Evolutionary conservation across 92 coral and sea anemone species (phyloP), one percentile per base, ranked within the genome.

Genomic region (Epizoanthus rinbou): DNA sequence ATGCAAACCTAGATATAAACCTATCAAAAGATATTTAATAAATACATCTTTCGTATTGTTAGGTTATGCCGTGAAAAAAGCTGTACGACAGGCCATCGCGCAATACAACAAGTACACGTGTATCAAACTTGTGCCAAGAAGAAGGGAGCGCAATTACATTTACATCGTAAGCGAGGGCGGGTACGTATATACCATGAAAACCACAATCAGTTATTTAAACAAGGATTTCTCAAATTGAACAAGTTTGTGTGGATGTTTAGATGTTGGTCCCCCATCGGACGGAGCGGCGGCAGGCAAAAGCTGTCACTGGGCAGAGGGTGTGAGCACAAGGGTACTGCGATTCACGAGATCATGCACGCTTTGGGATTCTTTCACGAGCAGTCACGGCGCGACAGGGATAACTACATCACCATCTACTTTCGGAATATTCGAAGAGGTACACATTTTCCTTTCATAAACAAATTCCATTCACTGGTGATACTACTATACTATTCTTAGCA

Each of bases 311-410:
- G 89, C 47, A 25, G 62, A 41, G 92, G 92, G 17, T 89, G 92
- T 66, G 89, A 89, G 52, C 57, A 76, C 70, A 81, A 68, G 39
- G 92, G 89, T 10, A 89, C 86, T 64, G 87, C 89, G 31, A 75
- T 85, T 50, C 92, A 89, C 75, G 92, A 89, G 62, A 33, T 89
- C 66, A 89, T 89, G 92, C 92, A 89, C 79, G 92, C 92, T 22
- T 22, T 86, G 39, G 92, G 92, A 14, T 89, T 89, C 65, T 89
- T 85, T 65, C 92, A 89, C 64, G 92, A 89, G 43, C 92, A 89
- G 76, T 85, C 92, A 21, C 92, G 92, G 6, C 69, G 58, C 0
- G 92, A 89, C 70, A 85, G 92, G 73, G 92, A 89, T 64, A 37
- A 21, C 6, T 89, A 85, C 80, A 85, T 89, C 79, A 85, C 86